Base-by-base conservation (phyloP, 2,888 invertebrate species). In the Eupelmus urozonus region DNA sequence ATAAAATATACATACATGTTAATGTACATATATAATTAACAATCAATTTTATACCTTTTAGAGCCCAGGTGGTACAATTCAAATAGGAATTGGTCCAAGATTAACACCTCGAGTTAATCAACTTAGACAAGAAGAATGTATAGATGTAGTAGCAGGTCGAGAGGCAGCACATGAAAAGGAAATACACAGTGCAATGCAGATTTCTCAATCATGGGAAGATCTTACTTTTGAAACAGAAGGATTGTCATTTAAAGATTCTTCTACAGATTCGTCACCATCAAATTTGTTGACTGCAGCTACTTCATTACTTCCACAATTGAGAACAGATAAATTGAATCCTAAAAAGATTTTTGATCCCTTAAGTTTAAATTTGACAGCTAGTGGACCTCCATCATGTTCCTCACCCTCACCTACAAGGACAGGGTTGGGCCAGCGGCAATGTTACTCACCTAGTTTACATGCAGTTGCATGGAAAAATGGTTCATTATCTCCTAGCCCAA, bases 201-300 rank as follows among this genome's bases (percentile, higher is more conserved):
- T 98, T 91, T 97, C 97, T 1, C 97, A 97, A 89, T 97, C 97
- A 5, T 97, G 96, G 93, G 98, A 98, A 90, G 97, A 97, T 90
- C 92, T 98, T 45, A 95, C 95, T 7, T 90, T 96, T 83, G 94
- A 95, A 86, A 92, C 90, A 23, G 93, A 93, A 83, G 91, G 92
- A 80, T 90, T 91, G 53, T 87, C 89, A 0, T 89, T 90, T 67
- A 90, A 89, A 78, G 89, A 90, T 74, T 86, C 88, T 2, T 70
- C 78, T n/a, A 74, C 76, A 7, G 89, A 89, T 40, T 87, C 87
- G 16, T 82, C 85, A 3, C 83, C 88, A 29, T 84, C 85, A 3
- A 65, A 11, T 55, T 29, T 74, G 57, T 57, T 65, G 42, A 13
- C 71, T 45, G 57, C 77, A 59, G 20, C 67, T 25, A 63, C 70